Percentiles rank a stretch among this genome's conserved stretches.
phyloP scores from a whole-genome alignment of 2,113 vertebrate genomes.

The Aleadryas rufinucha region DNA sequence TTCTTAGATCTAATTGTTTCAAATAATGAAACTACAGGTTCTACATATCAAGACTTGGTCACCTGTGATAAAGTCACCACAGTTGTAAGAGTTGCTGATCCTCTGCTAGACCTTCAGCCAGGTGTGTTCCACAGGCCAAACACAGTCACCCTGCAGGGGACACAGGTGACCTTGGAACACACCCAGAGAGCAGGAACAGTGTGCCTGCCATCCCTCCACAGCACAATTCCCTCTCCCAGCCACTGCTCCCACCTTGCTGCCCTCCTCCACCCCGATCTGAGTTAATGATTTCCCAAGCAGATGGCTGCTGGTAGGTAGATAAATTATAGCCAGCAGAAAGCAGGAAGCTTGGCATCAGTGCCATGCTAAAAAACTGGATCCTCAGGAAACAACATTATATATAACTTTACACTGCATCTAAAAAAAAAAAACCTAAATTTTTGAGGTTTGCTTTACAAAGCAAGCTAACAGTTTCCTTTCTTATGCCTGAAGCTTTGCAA shows the following conservation, averaged over 20 bases:
- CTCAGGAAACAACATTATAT: slow-evolving; percentile 4
- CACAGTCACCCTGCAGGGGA: neutral
- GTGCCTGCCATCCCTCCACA: neutral
- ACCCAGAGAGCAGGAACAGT: neutral
- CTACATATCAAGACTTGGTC: no score
- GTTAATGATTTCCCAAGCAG: neutral
- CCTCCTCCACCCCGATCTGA: neutral
- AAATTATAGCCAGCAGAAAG: slow-evolving; percentile 32
- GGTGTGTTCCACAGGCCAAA: accelerated
- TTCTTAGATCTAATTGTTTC: neutral
- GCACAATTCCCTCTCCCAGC: neutral
- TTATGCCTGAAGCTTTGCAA: slow-evolving; percentile 47
- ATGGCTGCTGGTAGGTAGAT: slow-evolving; percentile 35
- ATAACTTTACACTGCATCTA: neutral
- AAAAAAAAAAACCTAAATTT: neutral
- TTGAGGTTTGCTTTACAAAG: neutral
- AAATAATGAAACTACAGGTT: neutral
- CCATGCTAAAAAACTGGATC: neutral
- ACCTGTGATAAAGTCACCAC: neutral
- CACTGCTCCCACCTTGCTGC: neutral
- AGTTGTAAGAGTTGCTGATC: neutral
- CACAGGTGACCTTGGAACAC: neutral
- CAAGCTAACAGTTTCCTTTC: neutral
- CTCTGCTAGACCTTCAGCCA: neutral
- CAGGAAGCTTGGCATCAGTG: neutral